phyloP scores from a whole-genome alignment of 2,113 vertebrate species.

The Antechinus stuartii region DNA sequence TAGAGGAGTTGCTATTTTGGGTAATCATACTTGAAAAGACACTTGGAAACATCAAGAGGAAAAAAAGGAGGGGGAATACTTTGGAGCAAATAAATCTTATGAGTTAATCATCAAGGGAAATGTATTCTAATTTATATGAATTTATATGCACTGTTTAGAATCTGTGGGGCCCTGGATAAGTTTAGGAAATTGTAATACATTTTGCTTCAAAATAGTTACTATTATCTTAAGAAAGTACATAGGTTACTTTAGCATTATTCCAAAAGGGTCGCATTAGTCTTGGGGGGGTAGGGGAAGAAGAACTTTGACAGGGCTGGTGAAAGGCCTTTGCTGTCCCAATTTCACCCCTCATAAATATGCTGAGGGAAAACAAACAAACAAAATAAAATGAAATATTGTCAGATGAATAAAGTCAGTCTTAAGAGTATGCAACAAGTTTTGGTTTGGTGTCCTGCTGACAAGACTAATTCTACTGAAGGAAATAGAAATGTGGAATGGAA shows the following conservation, averaged over 20 bases:
- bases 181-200: conserved; percentile 29
- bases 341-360: not conserved
- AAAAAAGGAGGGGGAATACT: conserved; percentile 11
- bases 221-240: conserved; percentile 23
- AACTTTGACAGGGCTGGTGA: not conserved
- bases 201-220: conserved; percentile 47
- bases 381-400: not conserved
- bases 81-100: conserved; percentile 48
- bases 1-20: conserved; percentile 46
- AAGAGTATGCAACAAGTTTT: not conserved
- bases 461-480: not conserved
- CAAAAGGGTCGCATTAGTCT: not conserved
- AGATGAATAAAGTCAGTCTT: not conserved
- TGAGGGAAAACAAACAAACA: conserved; percentile 8
- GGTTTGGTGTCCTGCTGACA: not conserved
- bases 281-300: not conserved
- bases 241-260: not conserved
- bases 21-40: conserved; percentile 58
- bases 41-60: conserved; percentile 48
- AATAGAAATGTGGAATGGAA: not conserved
- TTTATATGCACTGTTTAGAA: conserved; percentile 48
- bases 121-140: conserved; percentile 10
- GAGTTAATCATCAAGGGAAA: conserved; percentile 37
- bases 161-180: not conserved
- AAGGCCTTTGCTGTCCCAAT: not conserved